Conservation (phyloP, 2,797 vertebrate species). For the Helicolenus hilgendorfi region DNA sequence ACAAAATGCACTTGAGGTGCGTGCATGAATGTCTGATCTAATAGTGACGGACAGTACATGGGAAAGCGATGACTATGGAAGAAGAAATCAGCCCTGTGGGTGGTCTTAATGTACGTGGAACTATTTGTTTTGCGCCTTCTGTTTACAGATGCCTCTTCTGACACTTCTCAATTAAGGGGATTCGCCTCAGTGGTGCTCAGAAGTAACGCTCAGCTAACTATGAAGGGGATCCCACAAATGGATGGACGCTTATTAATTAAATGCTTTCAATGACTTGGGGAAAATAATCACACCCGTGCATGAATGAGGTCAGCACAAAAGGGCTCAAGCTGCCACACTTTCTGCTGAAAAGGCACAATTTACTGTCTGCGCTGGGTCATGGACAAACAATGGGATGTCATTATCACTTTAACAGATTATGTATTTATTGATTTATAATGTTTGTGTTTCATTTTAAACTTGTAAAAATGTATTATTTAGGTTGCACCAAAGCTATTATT, state of each 20-base stretch:
- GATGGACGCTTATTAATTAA: constrained; percentile 85
- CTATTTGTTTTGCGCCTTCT: constrained; percentile 76
- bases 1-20: constrained; percentile 48
- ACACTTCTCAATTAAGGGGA: constrained; percentile 85
- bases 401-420: constrained; percentile 41
- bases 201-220: constrained; percentile 80
- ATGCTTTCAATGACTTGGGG: constrained; percentile 82
- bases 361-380: constrained; percentile 16
- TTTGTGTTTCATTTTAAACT: neutral
- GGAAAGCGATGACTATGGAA: constrained; percentile 54
- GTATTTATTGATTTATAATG: constrained; percentile 54
- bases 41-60: constrained; percentile 16
- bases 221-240: constrained; percentile 81
- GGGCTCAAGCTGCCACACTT: constrained; percentile 42
- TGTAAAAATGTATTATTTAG: neutral
- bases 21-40: constrained; percentile 30
- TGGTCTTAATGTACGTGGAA: constrained; percentile 55
- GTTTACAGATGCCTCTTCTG: constrained; percentile 83
- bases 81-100: constrained; percentile 49
- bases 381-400: constrained; percentile 16
- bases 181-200: constrained; percentile 65
- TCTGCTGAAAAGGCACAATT: constrained; percentile 65
- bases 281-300: constrained; percentile 77
- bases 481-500: neutral
- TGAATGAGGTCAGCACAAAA: constrained; percentile 75